A percentile compares a stretch with the other conserved stretches of the same genome.
Evolutionary conservation across 2,888 invertebrate genomes (phyloP).

Genomic region (Drosophila cyrtoloma): DNA sequence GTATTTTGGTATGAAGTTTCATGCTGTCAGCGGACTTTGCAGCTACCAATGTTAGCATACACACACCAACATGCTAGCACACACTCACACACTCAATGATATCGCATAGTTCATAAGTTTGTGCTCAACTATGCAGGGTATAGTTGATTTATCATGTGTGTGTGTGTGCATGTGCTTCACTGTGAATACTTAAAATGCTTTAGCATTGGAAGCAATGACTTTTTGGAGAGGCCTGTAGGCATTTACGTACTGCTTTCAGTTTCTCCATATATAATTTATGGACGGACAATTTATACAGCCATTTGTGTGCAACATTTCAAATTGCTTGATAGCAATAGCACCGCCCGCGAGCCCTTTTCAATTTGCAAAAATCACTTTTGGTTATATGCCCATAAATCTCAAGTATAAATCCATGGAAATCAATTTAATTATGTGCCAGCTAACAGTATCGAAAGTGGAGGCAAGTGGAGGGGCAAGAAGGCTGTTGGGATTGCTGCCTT

Average conservation of each 20-base stretch:
- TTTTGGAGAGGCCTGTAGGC: conserved; percentile 10
- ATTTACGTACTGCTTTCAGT: conserved; percentile 32
- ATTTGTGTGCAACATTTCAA: conserved; percentile 67
- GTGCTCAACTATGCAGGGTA: conserved; percentile 30
- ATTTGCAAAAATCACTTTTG: conserved; percentile 63
- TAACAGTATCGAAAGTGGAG: neutral
- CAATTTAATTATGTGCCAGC: conserved; percentile 70
- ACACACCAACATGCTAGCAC: conserved; percentile 4
- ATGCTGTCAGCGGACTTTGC: conserved; percentile 54
- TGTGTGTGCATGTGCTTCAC: conserved; percentile 1
- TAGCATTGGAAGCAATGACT: conserved; percentile 37
- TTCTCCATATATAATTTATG: conserved; percentile 62
- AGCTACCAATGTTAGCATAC: conserved; percentile 49
- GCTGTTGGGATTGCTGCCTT: conserved; percentile 7
- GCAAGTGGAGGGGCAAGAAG: neutral
- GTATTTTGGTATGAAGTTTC: conserved; percentile 73
- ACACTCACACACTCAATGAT: conserved; percentile 8
- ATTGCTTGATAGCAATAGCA: conserved; percentile 18
- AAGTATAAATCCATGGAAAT: conserved; percentile 49
- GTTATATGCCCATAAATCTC: conserved; percentile 61
- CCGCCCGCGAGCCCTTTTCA: conserved; percentile 53
- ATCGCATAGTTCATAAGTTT: conserved; percentile 62
- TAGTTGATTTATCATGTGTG: conserved; percentile 13
- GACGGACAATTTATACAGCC: conserved; percentile 64
- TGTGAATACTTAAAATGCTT: conserved; percentile 59